These are phyloP conservation scores for Trididemnum miniatum DNA, from an alignment of 23 tunicate genomes.

Conservation along the genomic window DNA sequence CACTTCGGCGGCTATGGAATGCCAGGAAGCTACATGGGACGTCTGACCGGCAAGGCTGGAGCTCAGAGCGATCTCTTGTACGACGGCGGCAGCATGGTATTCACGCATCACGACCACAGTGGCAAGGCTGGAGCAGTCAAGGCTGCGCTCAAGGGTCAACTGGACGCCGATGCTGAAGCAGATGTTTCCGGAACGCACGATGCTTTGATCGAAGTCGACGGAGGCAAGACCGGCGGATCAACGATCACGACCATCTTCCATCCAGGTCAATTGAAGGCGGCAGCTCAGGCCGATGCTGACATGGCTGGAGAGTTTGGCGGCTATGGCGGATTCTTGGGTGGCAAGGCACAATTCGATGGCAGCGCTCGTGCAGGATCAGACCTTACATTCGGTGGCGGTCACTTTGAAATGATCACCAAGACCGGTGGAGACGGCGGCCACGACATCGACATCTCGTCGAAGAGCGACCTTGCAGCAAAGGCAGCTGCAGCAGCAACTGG, in stretches of 20 bases:
- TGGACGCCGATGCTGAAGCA: not conserved
- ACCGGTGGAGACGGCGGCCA: not conserved
- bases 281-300: not conserved
- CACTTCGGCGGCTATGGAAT: not conserved
- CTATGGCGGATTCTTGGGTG: not conserved
- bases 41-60: not conserved
- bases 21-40: not conserved
- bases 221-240: not conserved
- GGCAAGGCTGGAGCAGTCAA: not conserved
- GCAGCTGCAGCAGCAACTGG: not conserved
- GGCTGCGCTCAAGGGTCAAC: not conserved
- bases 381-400: not conserved
- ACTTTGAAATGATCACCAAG: not conserved
- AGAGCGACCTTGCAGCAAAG: not conserved
- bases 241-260: not conserved
- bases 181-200: not conserved
- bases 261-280: not conserved
- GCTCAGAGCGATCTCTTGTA: not conserved
- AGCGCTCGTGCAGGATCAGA: not conserved
- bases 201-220: not conserved
- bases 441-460: not conserved
- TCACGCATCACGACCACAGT: not conserved
- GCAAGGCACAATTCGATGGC: not conserved
- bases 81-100: not conserved
- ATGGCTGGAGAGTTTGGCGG: not conserved